Percentiles rank a stretch among this genome's conserved stretches.
Evolutionary conservation across 2,888 invertebrate species (phyloP).

Genomic region (Furcula furcula): DNA sequence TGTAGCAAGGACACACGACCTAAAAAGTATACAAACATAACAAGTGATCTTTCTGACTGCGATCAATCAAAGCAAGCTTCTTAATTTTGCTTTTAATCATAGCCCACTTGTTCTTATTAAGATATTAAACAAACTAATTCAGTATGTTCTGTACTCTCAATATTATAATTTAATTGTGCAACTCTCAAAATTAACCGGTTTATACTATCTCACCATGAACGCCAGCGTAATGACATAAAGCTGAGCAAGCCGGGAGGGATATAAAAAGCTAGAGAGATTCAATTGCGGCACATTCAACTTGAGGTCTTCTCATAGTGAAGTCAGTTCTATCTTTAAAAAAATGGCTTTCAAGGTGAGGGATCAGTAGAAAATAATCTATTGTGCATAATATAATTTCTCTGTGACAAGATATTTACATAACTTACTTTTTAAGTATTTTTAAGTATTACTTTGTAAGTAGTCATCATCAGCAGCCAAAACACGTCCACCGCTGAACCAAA

Average conservation of each 20-base stretch:
- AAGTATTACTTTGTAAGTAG: too few relatives aligned
- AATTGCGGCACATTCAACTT: constrained; percentile 63
- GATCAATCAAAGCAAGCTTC: constrained; percentile 68
- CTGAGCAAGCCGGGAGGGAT: constrained; percentile 45
- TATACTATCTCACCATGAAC: constrained; percentile 32
- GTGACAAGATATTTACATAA: too few relatives aligned
- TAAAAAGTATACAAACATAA: constrained; percentile 45
- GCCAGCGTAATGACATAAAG: constrained; percentile 38
- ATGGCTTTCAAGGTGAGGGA: constrained; percentile 72
- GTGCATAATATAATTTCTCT: too few relatives aligned
- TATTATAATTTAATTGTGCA: constrained; percentile 28
- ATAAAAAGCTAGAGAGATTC: constrained; percentile 58
- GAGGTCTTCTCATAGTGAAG: constrained; percentile 57
- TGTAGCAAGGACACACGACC: constrained; percentile 48
- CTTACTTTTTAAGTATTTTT: too few relatives aligned
- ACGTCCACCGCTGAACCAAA: too few relatives aligned
- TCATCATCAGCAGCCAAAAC: too few relatives aligned
- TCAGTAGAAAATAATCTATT: not conserved
- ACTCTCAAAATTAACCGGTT: constrained; percentile 47
- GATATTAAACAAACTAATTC: constrained; percentile 42
- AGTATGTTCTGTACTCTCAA: constrained; percentile 20
- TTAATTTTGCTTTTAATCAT: too few relatives aligned
- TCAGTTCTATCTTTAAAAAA: constrained; percentile 46
- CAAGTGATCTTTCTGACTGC: constrained; percentile 64
- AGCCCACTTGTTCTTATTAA: constrained; percentile 47